These are phyloP conservation scores for Emydoidea blandingii DNA, from an alignment of 2,797 vertebrate species.

Conservation along the genomic window DNA sequence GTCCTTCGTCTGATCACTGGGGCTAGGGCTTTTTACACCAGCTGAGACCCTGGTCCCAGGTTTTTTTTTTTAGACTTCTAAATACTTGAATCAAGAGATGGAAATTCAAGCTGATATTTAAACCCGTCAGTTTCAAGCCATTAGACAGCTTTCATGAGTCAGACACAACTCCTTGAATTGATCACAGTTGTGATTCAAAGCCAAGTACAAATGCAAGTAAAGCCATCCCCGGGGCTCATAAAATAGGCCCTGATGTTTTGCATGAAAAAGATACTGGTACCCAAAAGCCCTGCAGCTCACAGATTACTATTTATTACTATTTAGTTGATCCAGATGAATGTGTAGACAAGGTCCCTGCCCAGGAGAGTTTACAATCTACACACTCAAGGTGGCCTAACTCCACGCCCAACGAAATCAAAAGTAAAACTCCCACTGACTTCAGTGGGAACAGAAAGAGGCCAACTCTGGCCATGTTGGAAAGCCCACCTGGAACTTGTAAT, in stretches of 20 bases:
- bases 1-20: not conserved
- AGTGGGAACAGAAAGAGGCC: not conserved
- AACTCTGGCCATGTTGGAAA: rapidly evolving
- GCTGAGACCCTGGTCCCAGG: not conserved
- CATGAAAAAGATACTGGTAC: not conserved
- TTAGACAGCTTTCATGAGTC: slow-evolving; percentile 32
- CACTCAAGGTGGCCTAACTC: not conserved
- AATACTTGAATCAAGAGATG: not conserved
- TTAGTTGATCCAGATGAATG: rapidly evolving
- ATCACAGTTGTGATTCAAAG: slow-evolving; percentile 45
- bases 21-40: not conserved
- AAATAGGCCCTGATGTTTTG: slow-evolving; percentile 21
- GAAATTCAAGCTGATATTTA: slow-evolving; percentile 1
- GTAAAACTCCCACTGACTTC: not conserved
- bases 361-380: not conserved
- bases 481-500: not conserved
- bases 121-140: slow-evolving; percentile 1
- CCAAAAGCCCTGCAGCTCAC: not conserved
- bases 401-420: not conserved
- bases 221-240: slow-evolving; percentile 9
- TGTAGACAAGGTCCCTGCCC: not conserved
- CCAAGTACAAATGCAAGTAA: slow-evolving; percentile 31
- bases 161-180: slow-evolving; percentile 36
- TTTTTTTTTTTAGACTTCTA: not conserved
- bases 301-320: slow-evolving; percentile 43